Evolutionary conservation across 2,888 invertebrate genomes (phyloP), one percentile per base, ranked within the genome.

Genomic region (Sphinx pinastri): DNA sequence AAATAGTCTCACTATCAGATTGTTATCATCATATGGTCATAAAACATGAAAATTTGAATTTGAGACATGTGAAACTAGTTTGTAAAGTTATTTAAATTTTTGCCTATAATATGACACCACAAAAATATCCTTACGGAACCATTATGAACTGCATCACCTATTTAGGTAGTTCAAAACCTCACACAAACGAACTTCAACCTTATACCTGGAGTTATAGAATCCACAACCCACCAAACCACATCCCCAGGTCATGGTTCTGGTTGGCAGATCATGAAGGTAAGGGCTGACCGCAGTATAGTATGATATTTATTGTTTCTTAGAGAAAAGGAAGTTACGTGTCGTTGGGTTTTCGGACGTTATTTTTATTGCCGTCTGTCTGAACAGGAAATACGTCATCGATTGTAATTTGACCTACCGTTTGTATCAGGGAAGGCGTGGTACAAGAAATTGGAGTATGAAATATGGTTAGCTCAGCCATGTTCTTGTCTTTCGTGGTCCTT

Each of bases 311-410:
- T 88, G 83, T 87, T 82, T 83, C 81, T 84, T 79, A 82, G 82
- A 76, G 77, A 73, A 68, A 67, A 88, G 91, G 92, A 90, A 87
- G 91, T 87, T 82, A 88, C 89, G 83, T 88, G 80, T 90, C 89
- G 90, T 88, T 91, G 87, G 77, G 79, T 85, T 87, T 86, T 84
- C 80, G 81, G 84, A 84, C 85, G 86, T 87, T 86, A 86, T 85
- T 89, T 58, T 87, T 87, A 86, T 89, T 85, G 79, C 77, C 77
- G 77, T 76, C 73, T 74, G 77, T 77, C 81, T 80, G 75, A 79
- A 76, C 74, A 77, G 75, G 74, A 73, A 76, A 70, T 52, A 67
- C 31, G 67, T 52, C 67, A 67, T 67, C 63, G 63, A 63, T 63
- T 63, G 63, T 63, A 63, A 63, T 63, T 63, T 63, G 63, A 63